Percentiles rank a stretch among this genome's conserved stretches.
Evolutionary conservation across 2,113 vertebrate genomes (phyloP).

Genomic region (Lates calcarifer): DNA sequence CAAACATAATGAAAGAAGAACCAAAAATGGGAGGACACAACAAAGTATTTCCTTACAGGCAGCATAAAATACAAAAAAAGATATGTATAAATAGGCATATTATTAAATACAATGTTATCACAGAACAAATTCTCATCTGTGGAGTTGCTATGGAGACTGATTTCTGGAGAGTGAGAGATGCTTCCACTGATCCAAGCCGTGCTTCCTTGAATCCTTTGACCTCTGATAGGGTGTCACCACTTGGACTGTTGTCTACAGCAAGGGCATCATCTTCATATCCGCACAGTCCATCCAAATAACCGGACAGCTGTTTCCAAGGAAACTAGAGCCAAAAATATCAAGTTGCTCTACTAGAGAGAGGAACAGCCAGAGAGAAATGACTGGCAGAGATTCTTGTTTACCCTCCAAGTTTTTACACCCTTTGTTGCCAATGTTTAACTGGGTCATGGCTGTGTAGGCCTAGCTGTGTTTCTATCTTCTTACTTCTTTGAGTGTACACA

Average conservation of each 20-base stretch:
- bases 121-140: constrained; percentile 61
- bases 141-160: constrained; percentile 64
- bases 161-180: constrained; percentile 52
- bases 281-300: constrained; percentile 73
- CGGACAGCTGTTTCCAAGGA: constrained; percentile 97
- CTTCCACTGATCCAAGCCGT: constrained; percentile 25
- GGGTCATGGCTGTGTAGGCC: constrained; percentile 73
- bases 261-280: constrained; percentile 91
- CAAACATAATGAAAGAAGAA: constrained; percentile 54
- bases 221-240: constrained; percentile 80
- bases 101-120: constrained; percentile 81
- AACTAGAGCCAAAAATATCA: constrained; percentile 88
- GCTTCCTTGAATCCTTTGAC: constrained; percentile 67
- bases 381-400: constrained; percentile 74
- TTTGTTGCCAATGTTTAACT: constrained; percentile 76
- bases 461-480: constrained; percentile 54
- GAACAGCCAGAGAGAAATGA: constrained; percentile 84
- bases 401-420: constrained; percentile 72
- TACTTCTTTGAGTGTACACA: constrained; percentile 45
- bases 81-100: constrained; percentile 82
- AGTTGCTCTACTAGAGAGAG: constrained; percentile 88
- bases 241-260: constrained; percentile 86
- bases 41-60: constrained; percentile 59
- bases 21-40: constrained; percentile 49
- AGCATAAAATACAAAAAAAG: constrained; percentile 63